phyloP scores from a whole-genome alignment of 2,888 invertebrate genomes.

The Phengaris arion region DNA sequence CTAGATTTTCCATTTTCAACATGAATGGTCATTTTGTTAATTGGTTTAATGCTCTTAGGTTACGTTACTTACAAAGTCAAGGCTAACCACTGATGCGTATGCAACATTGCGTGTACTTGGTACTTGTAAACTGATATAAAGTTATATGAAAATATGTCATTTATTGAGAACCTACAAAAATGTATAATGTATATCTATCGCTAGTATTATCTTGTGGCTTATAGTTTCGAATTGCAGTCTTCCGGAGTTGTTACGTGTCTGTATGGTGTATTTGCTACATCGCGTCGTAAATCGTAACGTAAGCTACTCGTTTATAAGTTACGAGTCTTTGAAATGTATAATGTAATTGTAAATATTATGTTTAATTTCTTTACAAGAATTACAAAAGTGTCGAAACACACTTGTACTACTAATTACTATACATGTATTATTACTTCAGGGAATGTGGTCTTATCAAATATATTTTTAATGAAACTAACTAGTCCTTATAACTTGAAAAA shows the following conservation, averaged over 20 bases:
- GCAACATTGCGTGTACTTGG: conserved; percentile 20
- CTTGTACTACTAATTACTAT: neutral
- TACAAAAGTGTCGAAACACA: neutral
- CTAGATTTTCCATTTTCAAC: neutral
- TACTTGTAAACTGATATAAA: conserved; percentile 20
- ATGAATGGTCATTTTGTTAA: neutral
- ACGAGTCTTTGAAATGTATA: neutral
- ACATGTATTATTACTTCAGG: too few species aligned
- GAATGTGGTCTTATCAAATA: neutral
- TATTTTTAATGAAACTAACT: neutral
- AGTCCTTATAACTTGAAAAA: too few species aligned
- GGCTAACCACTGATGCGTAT: conserved; percentile 21
- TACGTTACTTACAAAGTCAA: conserved; percentile 8
- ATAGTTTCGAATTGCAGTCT: neutral
- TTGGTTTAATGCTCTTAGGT: too few species aligned
- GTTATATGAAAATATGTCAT: neutral
- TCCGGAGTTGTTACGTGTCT: neutral
- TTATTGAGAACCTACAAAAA: neutral
- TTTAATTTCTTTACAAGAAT: neutral
- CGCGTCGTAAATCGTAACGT: neutral
- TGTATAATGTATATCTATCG: neutral
- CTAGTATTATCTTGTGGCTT: neutral
- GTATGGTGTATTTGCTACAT: neutral
- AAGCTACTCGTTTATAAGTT: too few species aligned
- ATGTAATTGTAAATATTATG: neutral